These are phyloP conservation scores for Pocota personata DNA, from an alignment of 2,888 invertebrate species.

Conservation along the genomic window DNA sequence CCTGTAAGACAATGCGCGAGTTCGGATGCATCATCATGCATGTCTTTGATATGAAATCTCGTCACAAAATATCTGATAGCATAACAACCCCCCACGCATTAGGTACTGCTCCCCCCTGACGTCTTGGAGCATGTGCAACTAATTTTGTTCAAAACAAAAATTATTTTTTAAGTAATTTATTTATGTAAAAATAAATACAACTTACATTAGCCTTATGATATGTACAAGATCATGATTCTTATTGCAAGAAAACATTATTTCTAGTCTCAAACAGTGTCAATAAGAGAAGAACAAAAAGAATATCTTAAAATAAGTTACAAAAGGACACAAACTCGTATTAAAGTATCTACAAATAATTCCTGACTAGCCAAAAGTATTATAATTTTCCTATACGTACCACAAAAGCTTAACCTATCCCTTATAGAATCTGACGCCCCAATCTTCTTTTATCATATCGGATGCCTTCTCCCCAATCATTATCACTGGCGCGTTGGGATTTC, in stretches of 20 bases:
- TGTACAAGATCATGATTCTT: slow-evolving; percentile 43
- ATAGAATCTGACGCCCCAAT: slow-evolving; percentile 85
- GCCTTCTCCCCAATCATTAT: slow-evolving; percentile 97
- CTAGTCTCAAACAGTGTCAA: neutral
- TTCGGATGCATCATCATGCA: no score
- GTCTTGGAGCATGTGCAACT: no score
- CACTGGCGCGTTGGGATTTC: slow-evolving; percentile 94
- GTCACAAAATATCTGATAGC: no score
- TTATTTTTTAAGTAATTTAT: slow-evolving; percentile 13
- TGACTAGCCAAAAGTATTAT: slow-evolving; percentile 66
- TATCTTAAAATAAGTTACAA: slow-evolving; percentile 8
- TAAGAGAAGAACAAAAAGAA: slow-evolving; percentile 7
- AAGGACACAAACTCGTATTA: slow-evolving; percentile 21
- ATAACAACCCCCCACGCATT: no score
- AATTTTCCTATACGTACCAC: neutral
- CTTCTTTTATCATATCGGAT: slow-evolving; percentile 94
- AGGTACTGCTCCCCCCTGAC: no score
- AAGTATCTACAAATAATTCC: slow-evolving; percentile 58
- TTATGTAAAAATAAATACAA: slow-evolving; percentile 51
- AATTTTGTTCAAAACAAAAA: neutral
- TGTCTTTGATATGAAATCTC: no score
- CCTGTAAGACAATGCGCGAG: no score
- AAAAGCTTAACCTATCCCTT: slow-evolving; percentile 23
- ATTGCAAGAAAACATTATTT: neutral
- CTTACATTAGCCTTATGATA: slow-evolving; percentile 44